These are phyloP conservation scores for Lerista edwardsae DNA, from an alignment of 2,797 vertebrate species.

Conservation along the genomic window DNA sequence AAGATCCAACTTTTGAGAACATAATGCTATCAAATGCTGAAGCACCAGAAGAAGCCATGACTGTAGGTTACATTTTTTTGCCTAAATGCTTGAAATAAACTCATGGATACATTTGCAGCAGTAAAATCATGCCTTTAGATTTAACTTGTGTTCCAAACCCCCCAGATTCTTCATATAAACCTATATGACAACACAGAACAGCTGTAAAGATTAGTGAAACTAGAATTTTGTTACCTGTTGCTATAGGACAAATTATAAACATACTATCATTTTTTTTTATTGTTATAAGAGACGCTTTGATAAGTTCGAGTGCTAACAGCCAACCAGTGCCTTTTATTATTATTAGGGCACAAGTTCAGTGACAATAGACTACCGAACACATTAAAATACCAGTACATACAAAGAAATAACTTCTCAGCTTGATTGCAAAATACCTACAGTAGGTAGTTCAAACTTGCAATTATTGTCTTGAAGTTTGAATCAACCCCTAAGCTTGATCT, in stretches of 20 bases:
- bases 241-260: neutral
- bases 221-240: neutral
- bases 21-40: constrained; percentile 88
- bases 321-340: neutral
- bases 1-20: constrained; percentile 81
- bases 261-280: neutral
- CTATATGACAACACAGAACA: neutral
- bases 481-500: neutral
- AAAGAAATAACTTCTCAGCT: neutral
- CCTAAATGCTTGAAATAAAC: neutral
- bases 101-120: neutral
- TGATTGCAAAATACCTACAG: neutral
- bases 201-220: too few species aligned
- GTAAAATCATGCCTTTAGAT: neutral
- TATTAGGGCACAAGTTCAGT: neutral
- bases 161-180: neutral
- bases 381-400: neutral
- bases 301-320: neutral
- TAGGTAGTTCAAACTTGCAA: neutral
- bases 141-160: neutral
- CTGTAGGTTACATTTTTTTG: constrained; percentile 67
- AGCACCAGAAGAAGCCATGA: constrained; percentile 89
- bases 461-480: neutral
- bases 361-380: neutral
- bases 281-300: neutral